These are phyloP conservation scores for Alviniconcha marisindica DNA, from an alignment of 1,140 invertebrate species.

Conservation along the genomic window DNA sequence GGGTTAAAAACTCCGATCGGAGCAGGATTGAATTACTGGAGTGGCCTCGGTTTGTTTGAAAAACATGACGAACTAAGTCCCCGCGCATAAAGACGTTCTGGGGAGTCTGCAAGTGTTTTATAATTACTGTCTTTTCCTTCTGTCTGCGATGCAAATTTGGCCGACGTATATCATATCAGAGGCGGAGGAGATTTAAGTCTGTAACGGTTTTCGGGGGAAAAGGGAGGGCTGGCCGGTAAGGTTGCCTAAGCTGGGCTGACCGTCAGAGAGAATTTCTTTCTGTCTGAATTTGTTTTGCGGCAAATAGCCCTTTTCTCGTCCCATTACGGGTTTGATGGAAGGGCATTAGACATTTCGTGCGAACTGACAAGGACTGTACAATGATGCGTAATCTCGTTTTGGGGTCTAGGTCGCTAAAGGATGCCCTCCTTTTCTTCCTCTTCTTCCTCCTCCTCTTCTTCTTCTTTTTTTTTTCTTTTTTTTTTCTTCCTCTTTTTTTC, in stretches of 20 bases:
- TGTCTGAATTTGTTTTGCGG: constrained; percentile 24
- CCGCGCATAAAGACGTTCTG: constrained; percentile 11
- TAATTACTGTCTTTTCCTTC: constrained; percentile 30
- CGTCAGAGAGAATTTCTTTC: constrained; percentile 8
- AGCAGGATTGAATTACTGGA: too few relatives aligned
- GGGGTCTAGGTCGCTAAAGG: not conserved
- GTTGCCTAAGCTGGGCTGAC: not conserved
- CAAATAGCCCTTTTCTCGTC: constrained; percentile 27
- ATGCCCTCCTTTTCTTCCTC: not conserved
- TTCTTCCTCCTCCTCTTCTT: too few relatives aligned
- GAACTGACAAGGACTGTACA: constrained; percentile 11
- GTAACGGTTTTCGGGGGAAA: too few relatives aligned
- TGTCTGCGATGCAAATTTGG: constrained; percentile 37
- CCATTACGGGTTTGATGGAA: constrained; percentile 19
- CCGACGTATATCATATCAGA: constrained; percentile 28
- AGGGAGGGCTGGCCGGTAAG: not conserved
- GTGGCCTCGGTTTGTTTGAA: too few relatives aligned
- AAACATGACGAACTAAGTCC: too few relatives aligned
- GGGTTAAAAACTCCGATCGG: too few relatives aligned
- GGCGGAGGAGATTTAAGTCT: constrained; percentile 12
- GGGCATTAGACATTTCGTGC: constrained; percentile 11
- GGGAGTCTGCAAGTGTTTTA: constrained; percentile 24
- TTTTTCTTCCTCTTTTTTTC: too few relatives aligned
- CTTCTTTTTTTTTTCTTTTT: too few relatives aligned
- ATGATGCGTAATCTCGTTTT: constrained; percentile 14